A percentile compares a stretch with the other conserved stretches of the same genome.
phyloP scores from a whole-genome alignment of 2,797 vertebrate species.

The Typhlichthys subterraneus region DNA sequence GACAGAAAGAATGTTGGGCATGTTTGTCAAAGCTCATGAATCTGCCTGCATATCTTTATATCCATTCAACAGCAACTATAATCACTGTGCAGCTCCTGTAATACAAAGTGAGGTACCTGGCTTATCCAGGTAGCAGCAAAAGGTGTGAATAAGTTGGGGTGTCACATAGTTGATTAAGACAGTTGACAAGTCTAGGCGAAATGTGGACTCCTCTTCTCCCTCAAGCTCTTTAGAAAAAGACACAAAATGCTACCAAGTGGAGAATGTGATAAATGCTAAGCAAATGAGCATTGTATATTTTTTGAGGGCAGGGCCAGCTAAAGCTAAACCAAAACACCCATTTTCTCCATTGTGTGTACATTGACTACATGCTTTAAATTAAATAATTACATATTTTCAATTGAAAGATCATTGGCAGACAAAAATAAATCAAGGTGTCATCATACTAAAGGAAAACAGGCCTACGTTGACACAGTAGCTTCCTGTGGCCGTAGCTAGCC shows the following conservation, averaged over 20 bases:
- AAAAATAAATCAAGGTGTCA: not conserved
- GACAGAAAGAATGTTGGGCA: conserved; percentile 48
- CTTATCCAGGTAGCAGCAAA: too few relatives aligned
- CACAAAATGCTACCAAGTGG: not conserved
- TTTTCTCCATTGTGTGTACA: too few relatives aligned
- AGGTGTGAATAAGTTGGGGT: too few relatives aligned
- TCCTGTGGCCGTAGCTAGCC: not conserved
- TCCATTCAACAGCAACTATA: not conserved
- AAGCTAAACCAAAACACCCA: not conserved
- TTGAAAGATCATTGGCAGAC: too few relatives aligned
- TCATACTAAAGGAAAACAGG: not conserved
- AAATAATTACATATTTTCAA: too few relatives aligned
- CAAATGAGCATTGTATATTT: conserved; percentile 7
- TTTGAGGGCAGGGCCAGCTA: not conserved
- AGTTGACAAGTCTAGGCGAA: too few relatives aligned
- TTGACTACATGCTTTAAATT: too few relatives aligned
- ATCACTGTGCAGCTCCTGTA: not conserved
- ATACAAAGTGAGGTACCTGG: too few relatives aligned
- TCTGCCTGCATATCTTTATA: conserved; percentile 1
- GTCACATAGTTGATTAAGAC: too few relatives aligned
- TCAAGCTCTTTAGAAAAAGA: too few relatives aligned
- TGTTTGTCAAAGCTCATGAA: conserved; percentile 33
- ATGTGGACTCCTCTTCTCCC: too few relatives aligned
- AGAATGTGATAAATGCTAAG: not conserved
- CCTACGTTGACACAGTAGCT: not conserved